Base-by-base conservation (phyloP, 92 coral and sea anemone species). In the Epizoanthus illoricatus region DNA sequence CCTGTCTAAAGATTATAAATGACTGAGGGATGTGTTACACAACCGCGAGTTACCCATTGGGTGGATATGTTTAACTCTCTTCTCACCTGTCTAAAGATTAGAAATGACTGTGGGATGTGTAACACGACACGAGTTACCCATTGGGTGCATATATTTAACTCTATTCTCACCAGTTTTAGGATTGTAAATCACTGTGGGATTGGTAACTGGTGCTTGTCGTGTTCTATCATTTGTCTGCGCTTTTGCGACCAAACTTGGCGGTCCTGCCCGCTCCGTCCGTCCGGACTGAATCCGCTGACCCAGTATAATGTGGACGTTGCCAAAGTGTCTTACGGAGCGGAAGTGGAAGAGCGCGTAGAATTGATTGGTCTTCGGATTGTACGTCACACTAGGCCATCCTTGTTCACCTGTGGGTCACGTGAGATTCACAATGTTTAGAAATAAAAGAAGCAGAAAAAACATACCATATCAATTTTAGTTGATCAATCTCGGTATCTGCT, bases 311-410 rank as follows among this genome's bases (percentile, higher is more conserved):
- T 87, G 87, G 55, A 71, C 85, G 68, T 85, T 87, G 28, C 69
- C 60, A 65, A 94, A 92, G 74, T 88, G 90, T 65, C 61, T 61
- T 13, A 84, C 78, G 19, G 92, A 79, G 1, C 98, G 94, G 69
- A 93, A 90, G 79, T 97, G 99, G 74, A 91, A 93, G 62, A 87
- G 81, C 42, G 86, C 94, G 49, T 88, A 81, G 72, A 81, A 97
- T 80, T 97, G 92, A 71, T 92, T 91, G 18, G 63, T 57, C 23
- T 20, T 63, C n/a, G 85, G 90, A 70, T 97, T 97, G 81, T 91
- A 97, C 40, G 94, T 87, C 10, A 85, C 98, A 12, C 90, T 69
- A 3, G 99, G 99, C 92, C 95, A 91, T 23, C 99, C 99, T 88
- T 97, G 97, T 13, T 97, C 92, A 8, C 97, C 99, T 97, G 74